Conservation (phyloP, 2,888 invertebrate species). For the Trilocha varians region DNA sequence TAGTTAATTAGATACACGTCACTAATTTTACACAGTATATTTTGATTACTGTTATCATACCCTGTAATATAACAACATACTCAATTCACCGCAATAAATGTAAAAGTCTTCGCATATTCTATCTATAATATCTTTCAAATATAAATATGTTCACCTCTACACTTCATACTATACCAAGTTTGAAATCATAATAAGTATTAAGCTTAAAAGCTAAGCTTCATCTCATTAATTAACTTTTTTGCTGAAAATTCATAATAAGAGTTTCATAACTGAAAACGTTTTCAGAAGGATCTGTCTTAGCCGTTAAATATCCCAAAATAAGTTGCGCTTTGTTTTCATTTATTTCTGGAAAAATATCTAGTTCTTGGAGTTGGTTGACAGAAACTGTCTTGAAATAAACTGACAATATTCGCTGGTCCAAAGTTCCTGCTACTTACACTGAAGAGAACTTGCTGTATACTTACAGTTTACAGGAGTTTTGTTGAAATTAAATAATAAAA, state of each 20-base stretch:
- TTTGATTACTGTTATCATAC: too few species aligned
- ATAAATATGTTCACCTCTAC: too few species aligned
- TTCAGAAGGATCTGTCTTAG: neutral
- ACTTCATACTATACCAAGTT: too few species aligned
- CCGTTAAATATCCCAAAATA: conserved; percentile 6
- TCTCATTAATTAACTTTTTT: conserved; percentile 6
- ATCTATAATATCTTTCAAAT: too few species aligned
- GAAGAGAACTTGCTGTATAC: neutral
- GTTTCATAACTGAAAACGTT: neutral
- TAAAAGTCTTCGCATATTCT: too few species aligned
- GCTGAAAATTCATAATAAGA: too few species aligned
- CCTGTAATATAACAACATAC: too few species aligned
- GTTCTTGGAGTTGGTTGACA: conserved; percentile 49
- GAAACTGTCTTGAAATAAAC: conserved; percentile 55
- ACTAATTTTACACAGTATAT: too few species aligned
- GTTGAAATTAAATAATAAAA: too few species aligned
- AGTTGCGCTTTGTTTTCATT: conserved; percentile 26
- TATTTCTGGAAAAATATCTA: conserved; percentile 33
- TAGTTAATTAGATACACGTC: too few species aligned
- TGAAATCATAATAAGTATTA: conserved; percentile 23
- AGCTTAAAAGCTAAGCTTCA: conserved; percentile 13
- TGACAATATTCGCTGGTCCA: conserved; percentile 30
- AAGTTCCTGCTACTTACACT: neutral
- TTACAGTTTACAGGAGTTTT: too few species aligned
- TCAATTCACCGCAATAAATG: too few species aligned